Conservation (phyloP, 2,113 vertebrate genomes). For the Chamaea fasciata region DNA sequence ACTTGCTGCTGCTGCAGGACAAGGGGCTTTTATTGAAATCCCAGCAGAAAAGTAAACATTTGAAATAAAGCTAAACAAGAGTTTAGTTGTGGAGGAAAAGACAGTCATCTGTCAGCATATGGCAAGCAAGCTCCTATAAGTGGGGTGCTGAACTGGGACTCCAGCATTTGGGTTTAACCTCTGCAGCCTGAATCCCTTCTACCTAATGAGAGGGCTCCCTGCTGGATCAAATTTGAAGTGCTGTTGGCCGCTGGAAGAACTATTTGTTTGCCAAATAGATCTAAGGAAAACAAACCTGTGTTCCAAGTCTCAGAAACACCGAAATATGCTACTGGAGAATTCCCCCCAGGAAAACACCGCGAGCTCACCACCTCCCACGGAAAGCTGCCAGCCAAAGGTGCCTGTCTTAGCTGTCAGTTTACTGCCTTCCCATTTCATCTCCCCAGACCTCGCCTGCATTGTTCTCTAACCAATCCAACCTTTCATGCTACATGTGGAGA, state of each 20-base stretch:
- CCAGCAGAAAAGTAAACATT: conserved; percentile 53
- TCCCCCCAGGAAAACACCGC: not conserved
- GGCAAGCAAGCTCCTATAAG: not conserved
- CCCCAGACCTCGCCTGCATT: not conserved
- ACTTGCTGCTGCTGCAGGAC: conserved; percentile 12
- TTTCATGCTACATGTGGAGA: not conserved
- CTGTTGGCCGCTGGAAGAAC: not conserved
- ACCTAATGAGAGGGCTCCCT: not conserved
- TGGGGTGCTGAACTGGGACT: not conserved
- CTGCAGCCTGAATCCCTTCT: not conserved
- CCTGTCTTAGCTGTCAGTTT: not conserved
- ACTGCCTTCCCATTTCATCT: not conserved
- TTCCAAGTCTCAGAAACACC: not conserved
- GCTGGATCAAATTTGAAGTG: not conserved
- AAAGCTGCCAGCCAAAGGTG: not conserved
- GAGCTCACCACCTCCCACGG: not conserved
- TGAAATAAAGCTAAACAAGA: conserved; percentile 55
- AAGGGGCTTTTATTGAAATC: conserved; percentile 51
- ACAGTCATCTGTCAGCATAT: conserved; percentile 32
- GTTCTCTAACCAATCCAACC: not conserved
- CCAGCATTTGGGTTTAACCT: not conserved
- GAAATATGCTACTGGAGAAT: not conserved
- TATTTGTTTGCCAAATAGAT: not conserved
- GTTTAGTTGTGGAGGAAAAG: conserved; percentile 25
- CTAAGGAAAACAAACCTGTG: not conserved